phyloP scores from a whole-genome alignment of 2,113 vertebrate genomes.

The Hiodon alosoides region DNA sequence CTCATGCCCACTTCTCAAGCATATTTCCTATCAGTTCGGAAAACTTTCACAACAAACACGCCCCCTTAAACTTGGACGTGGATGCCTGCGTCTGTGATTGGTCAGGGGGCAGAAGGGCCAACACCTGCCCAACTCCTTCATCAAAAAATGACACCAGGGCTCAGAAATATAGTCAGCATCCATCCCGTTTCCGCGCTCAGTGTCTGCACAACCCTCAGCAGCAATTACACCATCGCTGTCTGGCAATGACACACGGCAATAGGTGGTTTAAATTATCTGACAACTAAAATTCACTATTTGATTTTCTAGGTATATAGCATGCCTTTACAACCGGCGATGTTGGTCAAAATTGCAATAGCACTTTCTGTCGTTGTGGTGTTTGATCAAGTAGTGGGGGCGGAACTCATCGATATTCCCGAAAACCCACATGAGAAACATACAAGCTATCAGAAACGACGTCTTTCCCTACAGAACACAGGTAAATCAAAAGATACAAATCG shows the following conservation, averaged over 20 bases:
- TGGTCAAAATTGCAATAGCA: constrained; percentile 47
- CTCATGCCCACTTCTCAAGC: not conserved
- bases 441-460: constrained; percentile 63
- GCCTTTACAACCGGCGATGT: constrained; percentile 44
- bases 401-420: constrained; percentile 67
- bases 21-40: not conserved
- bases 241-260: constrained; percentile 14
- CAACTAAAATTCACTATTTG: not conserved
- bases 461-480: constrained; percentile 84
- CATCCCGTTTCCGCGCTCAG: constrained; percentile 39
- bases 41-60: constrained; percentile 35
- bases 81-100: constrained; percentile 56
- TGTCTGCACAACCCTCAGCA: not conserved
- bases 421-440: constrained; percentile 54
- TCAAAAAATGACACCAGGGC: constrained; percentile 69
- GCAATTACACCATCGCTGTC: not conserved
- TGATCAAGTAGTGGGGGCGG: constrained; percentile 54
- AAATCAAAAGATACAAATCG: constrained; percentile 33
- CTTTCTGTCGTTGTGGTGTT: constrained; percentile 57
- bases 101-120: constrained; percentile 54
- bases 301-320: constrained; percentile 9
- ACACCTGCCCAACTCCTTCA: constrained; percentile 77
- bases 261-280: not conserved
- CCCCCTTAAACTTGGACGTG: constrained; percentile 46
- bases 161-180: constrained; percentile 63